Conservation (phyloP, 2,113 vertebrate species). For the Podarcis raffonei region DNA sequence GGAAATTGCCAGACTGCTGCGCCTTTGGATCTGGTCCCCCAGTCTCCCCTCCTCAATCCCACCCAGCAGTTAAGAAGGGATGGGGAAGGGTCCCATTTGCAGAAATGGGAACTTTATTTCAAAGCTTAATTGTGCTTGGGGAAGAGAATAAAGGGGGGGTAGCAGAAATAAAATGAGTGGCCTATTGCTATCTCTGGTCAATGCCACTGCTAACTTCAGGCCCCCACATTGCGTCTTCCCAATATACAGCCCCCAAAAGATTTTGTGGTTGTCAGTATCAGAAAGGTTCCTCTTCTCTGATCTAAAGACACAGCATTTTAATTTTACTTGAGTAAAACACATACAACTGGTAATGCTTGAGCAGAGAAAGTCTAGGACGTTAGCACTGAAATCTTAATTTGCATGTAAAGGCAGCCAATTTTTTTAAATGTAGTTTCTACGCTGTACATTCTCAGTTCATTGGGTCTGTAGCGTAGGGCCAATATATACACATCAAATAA, state of each 20-base stretch:
- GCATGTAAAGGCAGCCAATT: not conserved
- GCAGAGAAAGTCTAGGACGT: not conserved
- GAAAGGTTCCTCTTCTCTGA: not conserved
- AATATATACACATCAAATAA: not conserved
- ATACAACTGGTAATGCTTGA: not conserved
- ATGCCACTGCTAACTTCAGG: too few species aligned
- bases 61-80: too few species aligned
- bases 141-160: too few species aligned
- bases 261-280: not conserved
- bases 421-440: not conserved
- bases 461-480: not conserved
- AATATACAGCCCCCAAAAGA: too few species aligned
- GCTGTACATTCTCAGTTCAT: slow-evolving; percentile 17
- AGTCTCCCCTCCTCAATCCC: not conserved
- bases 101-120: not conserved
- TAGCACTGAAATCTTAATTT: not conserved
- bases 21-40: too few species aligned
- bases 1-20: not conserved
- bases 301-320: not conserved
- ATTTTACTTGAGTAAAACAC: not conserved
- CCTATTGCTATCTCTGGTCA: too few species aligned
- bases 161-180: too few species aligned
- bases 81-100: not conserved
- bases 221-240: too few species aligned
- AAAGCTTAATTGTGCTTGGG: not conserved